phyloP scores from a whole-genome alignment of 37 sponge, comb jelly and placozoan genomes.

The Beroe forskalii region DNA sequence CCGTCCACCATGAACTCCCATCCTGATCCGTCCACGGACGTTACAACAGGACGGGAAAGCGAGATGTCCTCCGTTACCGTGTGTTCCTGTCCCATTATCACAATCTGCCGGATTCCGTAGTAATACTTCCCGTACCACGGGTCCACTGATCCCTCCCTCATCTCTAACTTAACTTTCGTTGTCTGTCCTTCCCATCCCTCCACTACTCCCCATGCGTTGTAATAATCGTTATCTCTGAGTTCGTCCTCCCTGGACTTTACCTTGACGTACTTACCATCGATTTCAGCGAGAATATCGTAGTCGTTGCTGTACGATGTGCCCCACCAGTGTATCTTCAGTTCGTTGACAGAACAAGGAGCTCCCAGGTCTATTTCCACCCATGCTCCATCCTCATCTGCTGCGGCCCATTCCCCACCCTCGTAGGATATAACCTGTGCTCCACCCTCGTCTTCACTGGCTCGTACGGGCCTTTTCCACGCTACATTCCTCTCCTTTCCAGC shows the following conservation, averaged over 20 bases:
- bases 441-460: neutral
- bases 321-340: conserved; percentile 2
- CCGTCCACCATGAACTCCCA: neutral
- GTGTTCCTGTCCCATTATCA: neutral
- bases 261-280: neutral
- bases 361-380: conserved; percentile 49
- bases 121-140: conserved; percentile 24
- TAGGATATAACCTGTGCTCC: neutral
- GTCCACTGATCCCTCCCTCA: conserved; percentile 8
- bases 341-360: neutral
- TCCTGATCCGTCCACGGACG: neutral
- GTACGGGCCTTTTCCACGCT: neutral
- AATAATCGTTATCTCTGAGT: neutral
- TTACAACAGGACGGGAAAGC: neutral
- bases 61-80: neutral
- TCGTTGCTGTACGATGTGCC: conserved; percentile 31
- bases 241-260: neutral
- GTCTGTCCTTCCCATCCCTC: neutral
- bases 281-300: neutral
- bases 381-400: neutral
- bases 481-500: neutral
- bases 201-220: conserved; percentile 3
- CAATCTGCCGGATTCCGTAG: conserved; percentile 28
- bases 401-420: neutral
- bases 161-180: neutral